Evolutionary conservation across 2,113 vertebrate genomes (phyloP).

Genomic region (Melanotaenia duboulayi): DNA sequence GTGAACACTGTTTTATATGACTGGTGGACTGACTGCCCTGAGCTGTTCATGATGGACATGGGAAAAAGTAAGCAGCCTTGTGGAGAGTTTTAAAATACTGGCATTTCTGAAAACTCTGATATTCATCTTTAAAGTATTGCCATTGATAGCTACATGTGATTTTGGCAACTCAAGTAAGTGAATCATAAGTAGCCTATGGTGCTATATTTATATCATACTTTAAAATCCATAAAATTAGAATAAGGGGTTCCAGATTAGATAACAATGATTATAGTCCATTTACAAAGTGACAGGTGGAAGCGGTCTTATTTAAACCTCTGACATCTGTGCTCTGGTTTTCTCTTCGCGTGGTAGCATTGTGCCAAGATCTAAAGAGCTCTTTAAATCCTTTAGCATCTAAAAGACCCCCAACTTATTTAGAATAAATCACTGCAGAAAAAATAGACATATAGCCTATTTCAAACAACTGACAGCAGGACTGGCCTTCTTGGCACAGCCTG

Average conservation of each 20-base stretch:
- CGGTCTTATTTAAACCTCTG: slow-evolving; percentile 4
- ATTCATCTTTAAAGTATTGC: no score
- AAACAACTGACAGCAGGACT: not conserved
- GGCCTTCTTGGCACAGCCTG: no score
- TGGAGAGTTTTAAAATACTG: no score
- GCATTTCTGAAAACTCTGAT: no score
- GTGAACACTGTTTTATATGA: no score
- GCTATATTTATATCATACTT: not conserved
- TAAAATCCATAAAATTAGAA: not conserved
- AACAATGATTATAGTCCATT: not conserved
- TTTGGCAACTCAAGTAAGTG: not conserved
- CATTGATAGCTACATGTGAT: no score
- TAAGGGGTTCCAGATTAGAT: not conserved
- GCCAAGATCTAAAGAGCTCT: not conserved
- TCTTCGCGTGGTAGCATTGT: not conserved
- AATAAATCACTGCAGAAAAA: not conserved
- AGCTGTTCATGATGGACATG: no score
- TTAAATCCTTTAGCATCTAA: not conserved
- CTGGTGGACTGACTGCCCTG: no score
- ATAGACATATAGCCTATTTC: not conserved
- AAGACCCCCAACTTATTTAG: not conserved
- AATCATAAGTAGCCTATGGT: not conserved
- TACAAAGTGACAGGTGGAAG: not conserved
- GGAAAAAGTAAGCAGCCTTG: no score
- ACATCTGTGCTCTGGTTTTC: not conserved